Percentiles rank a stretch among this genome's conserved stretches.
These are phyloP conservation scores for Phenacoccus solenopsis DNA, from an alignment of 1,140 invertebrate species.

Conservation along the genomic window DNA sequence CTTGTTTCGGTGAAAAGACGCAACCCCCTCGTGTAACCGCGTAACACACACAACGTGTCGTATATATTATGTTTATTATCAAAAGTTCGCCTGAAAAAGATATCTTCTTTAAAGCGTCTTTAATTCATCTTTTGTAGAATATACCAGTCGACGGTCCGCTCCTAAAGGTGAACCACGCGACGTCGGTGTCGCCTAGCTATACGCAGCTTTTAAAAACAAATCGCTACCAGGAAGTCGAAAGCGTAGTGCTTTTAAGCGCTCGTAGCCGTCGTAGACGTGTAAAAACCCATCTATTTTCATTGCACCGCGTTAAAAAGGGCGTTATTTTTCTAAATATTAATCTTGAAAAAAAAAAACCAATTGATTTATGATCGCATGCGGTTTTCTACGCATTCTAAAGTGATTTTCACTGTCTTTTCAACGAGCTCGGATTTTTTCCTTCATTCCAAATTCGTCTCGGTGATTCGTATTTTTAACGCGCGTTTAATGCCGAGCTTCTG, in stretches of 20 bases:
- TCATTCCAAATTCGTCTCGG: not conserved
- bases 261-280: not conserved
- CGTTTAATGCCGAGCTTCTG: not conserved
- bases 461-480: not conserved
- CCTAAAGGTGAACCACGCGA: too few relatives aligned
- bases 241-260: not conserved
- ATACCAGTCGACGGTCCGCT: too few relatives aligned
- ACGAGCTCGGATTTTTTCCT: not conserved
- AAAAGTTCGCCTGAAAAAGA: too few relatives aligned
- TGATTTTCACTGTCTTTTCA: not conserved
- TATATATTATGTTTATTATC: too few relatives aligned
- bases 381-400: not conserved
- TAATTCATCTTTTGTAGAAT: too few relatives aligned
- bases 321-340: slow-evolving; percentile 4
- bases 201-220: too few relatives aligned
- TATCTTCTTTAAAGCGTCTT: too few relatives aligned
- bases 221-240: too few relatives aligned
- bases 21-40: too few relatives aligned
- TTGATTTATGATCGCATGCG: not conserved
- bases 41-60: too few relatives aligned
- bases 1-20: too few relatives aligned
- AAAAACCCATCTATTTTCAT: not conserved
- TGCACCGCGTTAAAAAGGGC: not conserved
- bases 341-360: not conserved
- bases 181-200: too few relatives aligned